A percentile compares a stretch with the other conserved stretches of the same genome.
Conservation (phyloP, 1,140 invertebrate genomes). For the Drosophila lowei region DNA sequence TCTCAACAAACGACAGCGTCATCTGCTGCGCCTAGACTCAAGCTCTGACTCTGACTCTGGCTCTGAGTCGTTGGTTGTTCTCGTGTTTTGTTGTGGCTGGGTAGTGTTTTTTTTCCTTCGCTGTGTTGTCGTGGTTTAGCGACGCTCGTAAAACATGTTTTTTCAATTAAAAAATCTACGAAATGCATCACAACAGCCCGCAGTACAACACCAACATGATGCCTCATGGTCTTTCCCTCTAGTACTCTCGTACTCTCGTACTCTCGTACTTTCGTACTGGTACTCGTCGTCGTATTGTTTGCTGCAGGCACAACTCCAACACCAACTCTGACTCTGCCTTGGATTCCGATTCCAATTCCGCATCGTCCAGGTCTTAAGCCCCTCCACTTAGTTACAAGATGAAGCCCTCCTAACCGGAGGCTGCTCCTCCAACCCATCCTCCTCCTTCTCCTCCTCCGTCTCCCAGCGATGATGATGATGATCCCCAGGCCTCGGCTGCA, state of each 20-base stretch:
- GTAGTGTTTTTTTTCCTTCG: conserved; percentile 41
- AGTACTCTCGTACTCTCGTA: background rate
- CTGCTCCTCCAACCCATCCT: conserved; percentile 19
- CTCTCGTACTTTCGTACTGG: conserved; percentile 29
- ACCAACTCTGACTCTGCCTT: conserved; percentile 24
- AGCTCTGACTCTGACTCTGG: conserved; percentile 6
- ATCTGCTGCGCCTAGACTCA: conserved; percentile 69
- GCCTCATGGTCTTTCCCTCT: conserved; percentile 2
- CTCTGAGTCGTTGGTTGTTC: too few relatives aligned
- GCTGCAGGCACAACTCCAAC: conserved; percentile 40
- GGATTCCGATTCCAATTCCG: conserved; percentile 33
- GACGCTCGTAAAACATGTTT: conserved; percentile 80
- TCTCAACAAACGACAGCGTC: conserved; percentile 74
- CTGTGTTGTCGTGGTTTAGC: conserved; percentile 66
- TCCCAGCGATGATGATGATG: conserved; percentile 49
- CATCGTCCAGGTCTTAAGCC: conserved; percentile 17
- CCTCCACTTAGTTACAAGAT: conserved; percentile 61
- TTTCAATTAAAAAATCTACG: conserved; percentile 81
- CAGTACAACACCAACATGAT: conserved; percentile 38
- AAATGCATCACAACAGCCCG: conserved; percentile 67
- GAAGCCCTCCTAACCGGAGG: conserved; percentile 35
- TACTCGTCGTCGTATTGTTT: conserved; percentile 20
- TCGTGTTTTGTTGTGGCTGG: conserved; percentile 5
- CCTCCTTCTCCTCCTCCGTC: background rate
- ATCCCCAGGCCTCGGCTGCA: conserved; percentile 44